Conservation (phyloP, 2,113 vertebrate genomes). For the Hipposideros armiger region DNA sequence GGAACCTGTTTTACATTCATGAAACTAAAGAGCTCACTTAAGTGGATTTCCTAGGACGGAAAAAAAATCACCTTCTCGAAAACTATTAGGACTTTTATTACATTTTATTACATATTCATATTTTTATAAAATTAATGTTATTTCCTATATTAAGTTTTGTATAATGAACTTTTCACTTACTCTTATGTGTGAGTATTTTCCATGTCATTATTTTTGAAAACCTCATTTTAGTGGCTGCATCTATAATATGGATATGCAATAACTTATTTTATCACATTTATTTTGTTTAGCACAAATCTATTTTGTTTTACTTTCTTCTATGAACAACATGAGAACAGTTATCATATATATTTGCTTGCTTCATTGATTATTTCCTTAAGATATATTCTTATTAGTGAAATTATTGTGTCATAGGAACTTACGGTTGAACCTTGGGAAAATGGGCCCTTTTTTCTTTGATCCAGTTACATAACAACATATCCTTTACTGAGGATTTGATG, state of each 20-base stretch:
- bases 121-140: conserved; percentile 7
- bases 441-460: background rate
- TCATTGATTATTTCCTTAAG: background rate
- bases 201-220: background rate
- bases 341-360: background rate
- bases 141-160: background rate
- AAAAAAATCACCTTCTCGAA: background rate
- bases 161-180: conserved; percentile 26
- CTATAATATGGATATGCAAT: background rate
- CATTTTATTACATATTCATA: background rate
- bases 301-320: conserved; percentile 6
- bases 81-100: conserved; percentile 37
- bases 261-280: conserved; percentile 35
- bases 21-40: conserved; percentile 5
- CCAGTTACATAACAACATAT: background rate
- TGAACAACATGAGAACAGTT: background rate
- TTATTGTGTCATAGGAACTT: background rate
- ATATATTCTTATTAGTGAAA: background rate
- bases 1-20: background rate
- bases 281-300: conserved; percentile 11
- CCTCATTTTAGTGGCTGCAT: background rate
- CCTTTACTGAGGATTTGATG: background rate
- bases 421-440: background rate
- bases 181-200: background rate
- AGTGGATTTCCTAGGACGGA: background rate